Evolutionary conservation across 1,140 invertebrate species (phyloP), one percentile per base, ranked within the genome.

Genomic region (Macrobrachium rosenbergii): DNA sequence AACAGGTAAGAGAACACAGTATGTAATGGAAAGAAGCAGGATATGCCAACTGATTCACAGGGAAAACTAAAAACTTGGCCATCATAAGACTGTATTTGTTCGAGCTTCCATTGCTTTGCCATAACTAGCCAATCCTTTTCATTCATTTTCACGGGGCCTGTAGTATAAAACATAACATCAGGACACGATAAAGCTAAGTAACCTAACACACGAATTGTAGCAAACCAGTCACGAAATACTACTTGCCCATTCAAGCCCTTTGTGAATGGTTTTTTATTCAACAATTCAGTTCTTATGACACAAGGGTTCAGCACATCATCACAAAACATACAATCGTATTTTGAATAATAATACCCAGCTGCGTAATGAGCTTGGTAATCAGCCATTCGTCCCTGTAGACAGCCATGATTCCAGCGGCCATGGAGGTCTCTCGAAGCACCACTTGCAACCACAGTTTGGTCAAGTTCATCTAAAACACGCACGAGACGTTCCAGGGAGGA

Each of bases 301-400:
- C 67, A 81, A 43, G 78, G 78, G 5, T 60, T 81, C 19, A 81
- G 45, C 6, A 81, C 14, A 37, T 81, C 62, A n/a, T 81, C 78
- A 64, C 78, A 81, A 62, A 67, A 81, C 78, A 81, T 81, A 45
- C 78, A 81, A 16, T 81, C 78, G 17, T 81, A 81, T 21, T 67
- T 64, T 23, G 78, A 81, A 23, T 81, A 21, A 62, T 81, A 81
- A 59, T 81, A 81, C 16, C 78, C 78, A 60, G 64, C 5, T 16
- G 78, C 67, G 43, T 81, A 81, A n/a, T 28, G 62, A 37, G 78
- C 78, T 45, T 52, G 78, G 62, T 81, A 81, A 37, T 81, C 63
- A n/a, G 78, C 78, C 78, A 81, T 81, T 60, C 63, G 78, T 43
- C 64, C 60, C 17, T 64, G 78, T 19, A 81, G 78, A 67, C 78